A percentile compares a stretch with the other conserved stretches of the same genome.
Evolutionary conservation across 2,797 vertebrate genomes (phyloP).

Genomic region (Sylvilagus floridanus): DNA sequence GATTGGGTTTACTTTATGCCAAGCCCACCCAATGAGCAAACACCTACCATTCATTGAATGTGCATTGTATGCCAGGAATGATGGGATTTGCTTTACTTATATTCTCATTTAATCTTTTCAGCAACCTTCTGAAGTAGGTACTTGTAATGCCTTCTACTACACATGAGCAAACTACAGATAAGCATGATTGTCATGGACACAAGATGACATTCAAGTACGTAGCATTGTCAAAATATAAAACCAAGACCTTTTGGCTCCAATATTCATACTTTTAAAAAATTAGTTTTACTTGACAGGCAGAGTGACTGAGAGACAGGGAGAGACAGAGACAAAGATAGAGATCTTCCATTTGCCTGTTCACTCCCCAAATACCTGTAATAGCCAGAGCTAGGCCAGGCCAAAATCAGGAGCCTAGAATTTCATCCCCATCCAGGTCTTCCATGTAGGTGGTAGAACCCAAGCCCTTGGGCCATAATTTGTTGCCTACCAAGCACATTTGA

Average conservation of each 20-base stretch:
- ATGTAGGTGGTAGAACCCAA: too few relatives aligned
- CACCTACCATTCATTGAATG: not conserved
- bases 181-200: not conserved
- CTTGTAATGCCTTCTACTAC: not conserved
- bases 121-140: not conserved
- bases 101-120: not conserved
- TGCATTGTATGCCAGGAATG: not conserved
- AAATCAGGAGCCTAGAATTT: too few relatives aligned
- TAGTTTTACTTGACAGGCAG: too few relatives aligned
- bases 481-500: too few relatives aligned
- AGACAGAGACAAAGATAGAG: too few relatives aligned
- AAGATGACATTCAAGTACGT: not conserved
- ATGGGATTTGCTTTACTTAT: not conserved
- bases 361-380: too few relatives aligned
- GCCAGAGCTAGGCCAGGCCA: too few relatives aligned
- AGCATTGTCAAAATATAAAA: not conserved
- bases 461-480: too few relatives aligned
- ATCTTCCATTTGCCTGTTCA: too few relatives aligned
- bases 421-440: too few relatives aligned
- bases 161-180: not conserved
- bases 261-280: not conserved
- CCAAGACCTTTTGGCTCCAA: not conserved
- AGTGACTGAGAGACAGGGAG: too few relatives aligned
- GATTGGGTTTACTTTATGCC: not conserved
- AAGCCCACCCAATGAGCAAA: not conserved